Base-by-base conservation (phyloP, 2,797 vertebrate species). In the Muscicapa striata region DNA sequence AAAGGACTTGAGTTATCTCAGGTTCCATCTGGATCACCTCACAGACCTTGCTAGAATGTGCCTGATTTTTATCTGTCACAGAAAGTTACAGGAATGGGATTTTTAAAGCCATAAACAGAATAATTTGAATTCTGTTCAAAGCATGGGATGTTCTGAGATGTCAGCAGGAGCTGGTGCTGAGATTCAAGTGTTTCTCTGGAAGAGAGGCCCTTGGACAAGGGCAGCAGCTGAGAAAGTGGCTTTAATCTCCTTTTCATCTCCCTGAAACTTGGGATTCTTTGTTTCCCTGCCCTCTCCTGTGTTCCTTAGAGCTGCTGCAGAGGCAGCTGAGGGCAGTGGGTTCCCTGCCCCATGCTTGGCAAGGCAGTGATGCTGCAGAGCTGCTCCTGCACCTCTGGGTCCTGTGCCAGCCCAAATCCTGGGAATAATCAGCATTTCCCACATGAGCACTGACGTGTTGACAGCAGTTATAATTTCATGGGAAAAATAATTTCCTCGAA, bases 261-360 rank as follows among this genome's bases (percentile, higher is more conserved):
- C 15, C n/a, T 4, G 4, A 27, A 5, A 55, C 23, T 2, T 16
- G 27, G 57, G 10, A 0, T 26, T 20, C 6, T 46, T 27, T 62
- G 11, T 38, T 55, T 19, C 9, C 6, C 30, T 9, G 46, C 27
- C 23, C 2, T 4, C 12, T 59, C 48, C 43, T 2, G 2, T 5
- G 0, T 4, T 45, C 14, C 7, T 1, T 0, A 4, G 57, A 17
- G 52, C 16, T 23, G 61, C 45, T 46, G 22, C 23, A 4, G 21
- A 21, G 45, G 45, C 45, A 21, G 43, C 34, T 8, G 45, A 8
- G 15, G 38, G 74, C 24, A 38, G 54, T 30, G 27, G 10, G 13
- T 40, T 32, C 62, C 43, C n/a, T 36, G 63, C 8, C 34, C 57
- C 0, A 0, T 0, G 1, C 13, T 10, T 8, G n/a, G n/a, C 29